These are phyloP conservation scores for Scaptomyza flava DNA, from an alignment of 2,888 invertebrate species.

Conservation along the genomic window DNA sequence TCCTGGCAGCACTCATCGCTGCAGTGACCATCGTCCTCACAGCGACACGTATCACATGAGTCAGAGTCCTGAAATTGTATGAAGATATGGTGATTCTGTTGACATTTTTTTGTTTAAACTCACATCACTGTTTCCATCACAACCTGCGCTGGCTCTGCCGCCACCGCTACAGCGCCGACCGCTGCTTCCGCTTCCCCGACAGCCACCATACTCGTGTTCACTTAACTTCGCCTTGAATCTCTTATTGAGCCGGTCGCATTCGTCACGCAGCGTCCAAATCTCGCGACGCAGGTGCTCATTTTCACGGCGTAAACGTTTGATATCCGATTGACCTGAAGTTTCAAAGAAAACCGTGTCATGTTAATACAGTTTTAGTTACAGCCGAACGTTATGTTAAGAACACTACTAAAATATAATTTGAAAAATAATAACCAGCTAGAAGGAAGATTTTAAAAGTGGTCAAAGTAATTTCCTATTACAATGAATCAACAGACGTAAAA, in stretches of 20 bases:
- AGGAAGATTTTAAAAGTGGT: too few relatives aligned
- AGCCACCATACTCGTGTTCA: constrained; percentile 74
- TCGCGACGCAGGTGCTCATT: constrained; percentile 94
- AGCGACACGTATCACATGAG: constrained; percentile 83
- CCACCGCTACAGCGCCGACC: constrained; percentile 68
- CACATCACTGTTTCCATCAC: constrained; percentile 82
- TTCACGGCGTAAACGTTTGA: constrained; percentile 94
- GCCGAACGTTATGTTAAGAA: too few relatives aligned
- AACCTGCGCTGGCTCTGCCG: constrained; percentile 68
- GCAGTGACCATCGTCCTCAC: constrained; percentile 71
- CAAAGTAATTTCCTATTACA: too few relatives aligned
- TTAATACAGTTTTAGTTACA: not conserved
- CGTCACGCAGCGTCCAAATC: constrained; percentile 94
- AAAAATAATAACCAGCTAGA: too few relatives aligned
- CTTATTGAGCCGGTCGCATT: constrained; percentile 94
- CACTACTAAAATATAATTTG: too few relatives aligned
- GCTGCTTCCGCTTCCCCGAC: constrained; percentile 74
- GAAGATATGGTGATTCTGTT: not conserved
- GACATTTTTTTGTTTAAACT: constrained; percentile 28
- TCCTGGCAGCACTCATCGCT: constrained; percentile 79
- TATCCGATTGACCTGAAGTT: constrained; percentile 91
- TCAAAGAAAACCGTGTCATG: constrained; percentile 35
- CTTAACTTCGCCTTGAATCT: constrained; percentile 87
- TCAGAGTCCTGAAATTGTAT: constrained; percentile 78
- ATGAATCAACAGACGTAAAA: too few relatives aligned